Percentiles rank a stretch among this genome's conserved stretches.
These are phyloP conservation scores for Apoda limacodes DNA, from an alignment of 2,888 invertebrate genomes.

Conservation along the genomic window DNA sequence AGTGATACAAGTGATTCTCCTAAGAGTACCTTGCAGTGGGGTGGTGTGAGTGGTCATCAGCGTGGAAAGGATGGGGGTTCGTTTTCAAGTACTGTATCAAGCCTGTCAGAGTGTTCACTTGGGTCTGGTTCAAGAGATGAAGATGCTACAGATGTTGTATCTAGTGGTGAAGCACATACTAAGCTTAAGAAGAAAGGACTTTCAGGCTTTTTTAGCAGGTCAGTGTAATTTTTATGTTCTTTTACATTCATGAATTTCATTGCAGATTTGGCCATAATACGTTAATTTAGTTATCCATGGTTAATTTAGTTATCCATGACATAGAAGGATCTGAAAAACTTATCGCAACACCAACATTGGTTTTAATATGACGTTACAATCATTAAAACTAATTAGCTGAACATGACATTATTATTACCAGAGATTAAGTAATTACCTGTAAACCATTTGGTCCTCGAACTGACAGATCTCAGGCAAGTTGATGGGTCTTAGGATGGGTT, in stretches of 20 bases:
- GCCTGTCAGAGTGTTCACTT: constrained; percentile 77
- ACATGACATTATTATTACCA: too few species aligned
- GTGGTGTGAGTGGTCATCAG: constrained; percentile 58
- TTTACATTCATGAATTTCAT: constrained; percentile 4
- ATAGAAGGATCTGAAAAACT: too few species aligned
- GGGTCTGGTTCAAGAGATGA: constrained; percentile 72
- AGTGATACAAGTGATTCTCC: constrained; percentile 66
- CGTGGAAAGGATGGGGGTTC: constrained; percentile 72
- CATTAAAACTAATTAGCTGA: too few species aligned
- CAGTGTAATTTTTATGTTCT: constrained; percentile 22
- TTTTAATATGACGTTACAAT: too few species aligned
- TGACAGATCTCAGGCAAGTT: too few species aligned
- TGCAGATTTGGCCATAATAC: constrained; percentile 4
- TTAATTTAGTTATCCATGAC: too few species aligned
- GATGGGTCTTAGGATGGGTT: too few species aligned
- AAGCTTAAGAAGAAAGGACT: constrained; percentile 72
- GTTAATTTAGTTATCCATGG: too few species aligned
- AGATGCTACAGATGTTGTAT: constrained; percentile 33
- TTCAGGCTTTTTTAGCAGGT: constrained; percentile 75
- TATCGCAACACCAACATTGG: too few species aligned
- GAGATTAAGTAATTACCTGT: too few species aligned
- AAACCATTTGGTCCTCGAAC: too few species aligned
- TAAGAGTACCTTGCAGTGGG: constrained; percentile 61
- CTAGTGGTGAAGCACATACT: constrained; percentile 38
- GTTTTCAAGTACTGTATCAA: constrained; percentile 77